phyloP scores from a whole-genome alignment of 2,888 invertebrate species.

The Coremacera marginata region DNA sequence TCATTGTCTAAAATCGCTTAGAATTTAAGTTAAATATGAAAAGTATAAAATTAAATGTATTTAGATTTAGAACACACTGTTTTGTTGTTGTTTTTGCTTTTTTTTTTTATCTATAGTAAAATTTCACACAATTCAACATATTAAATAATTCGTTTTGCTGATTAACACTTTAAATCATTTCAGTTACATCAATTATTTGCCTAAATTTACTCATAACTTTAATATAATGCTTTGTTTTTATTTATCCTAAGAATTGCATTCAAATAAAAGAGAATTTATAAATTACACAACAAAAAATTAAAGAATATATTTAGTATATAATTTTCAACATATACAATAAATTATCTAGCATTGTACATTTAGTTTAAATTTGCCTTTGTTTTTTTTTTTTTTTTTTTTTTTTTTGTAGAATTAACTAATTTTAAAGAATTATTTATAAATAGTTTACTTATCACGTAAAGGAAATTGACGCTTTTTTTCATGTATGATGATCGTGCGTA shows the following conservation, averaged over 20 bases:
- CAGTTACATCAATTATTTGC: background rate
- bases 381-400: slow-evolving; percentile 13
- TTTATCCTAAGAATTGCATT: background rate
- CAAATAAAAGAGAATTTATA: background rate
- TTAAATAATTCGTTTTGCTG: background rate
- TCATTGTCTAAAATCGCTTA: slow-evolving; percentile 44
- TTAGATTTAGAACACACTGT: slow-evolving; percentile 47
- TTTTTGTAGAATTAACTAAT: slow-evolving; percentile 30
- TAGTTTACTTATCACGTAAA: slow-evolving; percentile 69
- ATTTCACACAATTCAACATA: background rate
- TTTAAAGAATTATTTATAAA: slow-evolving; percentile 46
- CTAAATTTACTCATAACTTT: background rate
- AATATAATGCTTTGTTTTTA: background rate
- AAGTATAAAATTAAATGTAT: slow-evolving; percentile 56
- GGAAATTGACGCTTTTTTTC: slow-evolving; percentile 71
- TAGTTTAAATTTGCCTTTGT: background rate
- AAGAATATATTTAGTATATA: background rate
- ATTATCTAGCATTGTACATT: background rate
- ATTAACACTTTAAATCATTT: background rate
- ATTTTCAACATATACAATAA: background rate
- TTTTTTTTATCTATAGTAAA: background rate
- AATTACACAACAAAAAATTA: background rate
- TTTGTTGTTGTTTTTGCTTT: slow-evolving; percentile 23
- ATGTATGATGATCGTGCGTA: slow-evolving; percentile 82
- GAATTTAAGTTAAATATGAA: slow-evolving; percentile 28